These are phyloP conservation scores for Oreonectes daqikongensis DNA, from an alignment of 2,797 vertebrate genomes.

Conservation along the genomic window DNA sequence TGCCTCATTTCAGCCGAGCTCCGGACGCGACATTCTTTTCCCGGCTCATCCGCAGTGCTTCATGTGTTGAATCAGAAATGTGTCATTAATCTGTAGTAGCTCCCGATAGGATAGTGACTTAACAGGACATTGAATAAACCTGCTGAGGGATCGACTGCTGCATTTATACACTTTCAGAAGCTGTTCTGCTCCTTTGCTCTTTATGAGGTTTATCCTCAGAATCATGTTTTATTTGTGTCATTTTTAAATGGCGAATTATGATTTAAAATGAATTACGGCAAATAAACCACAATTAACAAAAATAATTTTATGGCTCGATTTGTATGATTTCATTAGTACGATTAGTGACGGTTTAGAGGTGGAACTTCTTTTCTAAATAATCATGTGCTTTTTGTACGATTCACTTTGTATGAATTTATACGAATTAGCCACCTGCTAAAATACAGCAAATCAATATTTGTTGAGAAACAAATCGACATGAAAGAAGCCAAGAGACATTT, in stretches of 20 bases:
- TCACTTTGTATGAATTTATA: no score
- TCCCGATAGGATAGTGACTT: conserved; percentile 15
- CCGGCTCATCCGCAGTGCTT: conserved; percentile 17
- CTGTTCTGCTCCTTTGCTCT: neutral
- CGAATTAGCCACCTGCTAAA: no score
- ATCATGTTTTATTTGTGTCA: neutral
- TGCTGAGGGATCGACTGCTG: conserved; percentile 1
- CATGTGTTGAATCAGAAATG: conserved; percentile 40
- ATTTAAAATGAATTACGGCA: no score
- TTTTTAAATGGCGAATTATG: no score
- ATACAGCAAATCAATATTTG: no score
- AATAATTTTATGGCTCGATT: no score
- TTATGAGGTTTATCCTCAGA: neutral
- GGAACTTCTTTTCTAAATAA: neutral
- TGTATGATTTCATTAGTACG: no score
- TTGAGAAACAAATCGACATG: no score
- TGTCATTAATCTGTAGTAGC: conserved; percentile 32
- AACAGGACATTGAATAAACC: conserved; percentile 16
- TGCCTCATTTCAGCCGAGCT: conserved; percentile 36
- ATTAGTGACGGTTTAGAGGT: no score
- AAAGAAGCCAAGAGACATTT: no score
- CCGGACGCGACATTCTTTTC: conserved; percentile 2
- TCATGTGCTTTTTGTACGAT: neutral
- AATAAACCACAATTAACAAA: no score
- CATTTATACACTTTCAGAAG: neutral